A percentile compares a stretch with the other conserved stretches of the same genome.
These are phyloP conservation scores for Potamilus streckersoni DNA, from an alignment of 1,140 invertebrate genomes.

Conservation along the genomic window DNA sequence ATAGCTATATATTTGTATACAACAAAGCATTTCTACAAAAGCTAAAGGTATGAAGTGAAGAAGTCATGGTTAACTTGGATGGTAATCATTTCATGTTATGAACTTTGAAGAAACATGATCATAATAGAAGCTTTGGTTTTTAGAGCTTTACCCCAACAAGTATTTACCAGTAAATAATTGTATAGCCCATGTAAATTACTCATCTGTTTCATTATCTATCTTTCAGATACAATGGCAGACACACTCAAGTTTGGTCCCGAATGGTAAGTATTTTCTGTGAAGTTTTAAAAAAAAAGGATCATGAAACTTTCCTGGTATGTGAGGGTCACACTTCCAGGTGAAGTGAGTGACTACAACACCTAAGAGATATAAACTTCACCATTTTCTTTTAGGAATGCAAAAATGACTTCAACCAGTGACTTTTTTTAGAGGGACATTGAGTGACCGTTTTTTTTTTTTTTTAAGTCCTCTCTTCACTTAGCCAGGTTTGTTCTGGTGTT, in stretches of 20 bases:
- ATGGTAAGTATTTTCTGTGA: slow-evolving; percentile 27
- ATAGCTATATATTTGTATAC: not conserved
- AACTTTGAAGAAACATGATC: no score
- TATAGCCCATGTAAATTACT: not conserved
- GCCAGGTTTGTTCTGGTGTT: no score
- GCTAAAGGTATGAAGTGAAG: not conserved
- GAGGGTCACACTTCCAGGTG: no score
- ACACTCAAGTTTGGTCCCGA: slow-evolving; percentile 44
- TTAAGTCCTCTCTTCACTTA: no score
- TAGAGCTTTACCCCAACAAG: not conserved
- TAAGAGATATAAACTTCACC: no score
- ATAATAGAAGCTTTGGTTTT: not conserved
- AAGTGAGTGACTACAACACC: no score
- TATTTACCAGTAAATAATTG: not conserved
- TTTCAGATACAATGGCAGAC: slow-evolving; percentile 40
- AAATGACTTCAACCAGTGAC: no score
- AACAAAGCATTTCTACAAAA: not conserved
- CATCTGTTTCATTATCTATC: not conserved
- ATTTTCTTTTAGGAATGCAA: no score
- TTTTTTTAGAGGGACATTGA: no score
- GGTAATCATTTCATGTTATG: not conserved
- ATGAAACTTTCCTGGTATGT: no score
- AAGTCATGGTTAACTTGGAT: not conserved
- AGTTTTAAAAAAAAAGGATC: no score
- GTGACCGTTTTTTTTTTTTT: no score